Conservation (phyloP, 64 coral and sea anemone species). For the Astreopora myriophthalma region DNA sequence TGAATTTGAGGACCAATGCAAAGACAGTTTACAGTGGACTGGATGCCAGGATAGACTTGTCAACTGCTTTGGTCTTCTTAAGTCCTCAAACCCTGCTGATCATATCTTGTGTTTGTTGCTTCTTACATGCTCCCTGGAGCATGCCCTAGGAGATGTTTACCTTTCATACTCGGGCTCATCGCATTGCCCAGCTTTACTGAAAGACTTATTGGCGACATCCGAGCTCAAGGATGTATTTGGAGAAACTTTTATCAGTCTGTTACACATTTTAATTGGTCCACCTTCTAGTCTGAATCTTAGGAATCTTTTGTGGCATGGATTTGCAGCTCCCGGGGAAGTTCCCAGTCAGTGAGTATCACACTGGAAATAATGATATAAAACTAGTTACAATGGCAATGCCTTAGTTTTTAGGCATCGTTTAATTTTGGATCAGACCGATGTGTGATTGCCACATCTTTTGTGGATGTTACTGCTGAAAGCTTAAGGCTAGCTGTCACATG, state of each 20-base stretch:
- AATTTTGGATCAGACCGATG: too few species aligned
- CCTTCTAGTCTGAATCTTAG: slow-evolving; percentile 86
- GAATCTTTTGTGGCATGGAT: slow-evolving; percentile 97
- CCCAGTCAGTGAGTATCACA: slow-evolving; percentile 65
- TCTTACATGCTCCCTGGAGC: slow-evolving; percentile 82
- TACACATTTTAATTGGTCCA: slow-evolving; percentile 76
- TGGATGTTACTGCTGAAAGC: too few species aligned
- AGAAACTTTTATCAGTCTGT: slow-evolving; percentile 43
- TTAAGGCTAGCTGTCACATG: too few species aligned
- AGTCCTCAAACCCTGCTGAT: slow-evolving; percentile 34
- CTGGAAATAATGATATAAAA: background rate
- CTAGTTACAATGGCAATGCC: background rate
- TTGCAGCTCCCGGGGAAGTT: slow-evolving; percentile 73
- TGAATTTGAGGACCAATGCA: slow-evolving; percentile 63
- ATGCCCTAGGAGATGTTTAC: slow-evolving; percentile 80
- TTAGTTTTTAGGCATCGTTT: background rate
- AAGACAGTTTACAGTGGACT: slow-evolving; percentile 68
- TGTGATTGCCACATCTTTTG: too few species aligned
- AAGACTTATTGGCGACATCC: slow-evolving; percentile 72
- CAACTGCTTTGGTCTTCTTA: slow-evolving; percentile 71
- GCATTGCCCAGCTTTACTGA: slow-evolving; percentile 73
- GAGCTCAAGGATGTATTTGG: slow-evolving; percentile 66
- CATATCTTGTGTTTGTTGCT: slow-evolving; percentile 58
- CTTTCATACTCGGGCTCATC: background rate
- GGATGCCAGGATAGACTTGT: slow-evolving; percentile 39